Evolutionary conservation across 2,113 vertebrate species (phyloP), one percentile per base, ranked within the genome.

Genomic region (Pangasianodon hypophthalmus): DNA sequence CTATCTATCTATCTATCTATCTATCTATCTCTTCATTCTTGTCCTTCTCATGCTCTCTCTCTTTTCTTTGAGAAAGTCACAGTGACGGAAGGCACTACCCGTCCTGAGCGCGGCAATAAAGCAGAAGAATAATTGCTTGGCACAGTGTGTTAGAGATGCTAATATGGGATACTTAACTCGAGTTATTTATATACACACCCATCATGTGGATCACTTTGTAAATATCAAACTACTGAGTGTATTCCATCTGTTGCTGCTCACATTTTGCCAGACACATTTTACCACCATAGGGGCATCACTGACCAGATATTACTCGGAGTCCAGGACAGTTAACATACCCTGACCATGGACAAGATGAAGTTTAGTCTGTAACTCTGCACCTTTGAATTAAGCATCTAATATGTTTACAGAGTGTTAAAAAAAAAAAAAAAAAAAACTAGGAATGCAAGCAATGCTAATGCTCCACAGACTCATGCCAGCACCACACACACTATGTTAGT

Each of bases 111-210:
- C 1, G 19, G 21, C 44, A 77, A 21, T 24, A 46, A 44, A 46
- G 3, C 19, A 77, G 73, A 77, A 7, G 3, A 46, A 24, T 75
- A 75, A 50, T 26, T 46, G 75, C 19, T 46, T 48, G 19, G 24
- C 44, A 29, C 26, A 11, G 77, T 24, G 8, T 79, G 44, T 48
- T 79, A 48, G 44, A 13, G 44, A 48, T 21, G 18, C 19, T 41
- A 44, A 19, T 41, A 44, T 19, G 37, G 37, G 37, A 21, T n/a
- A n/a, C 77, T 80, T 80, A n/a, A 52, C 75, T n/a, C 7, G 2
- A n/a, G 80, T 56, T 82, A 82, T 82, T 54, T 56, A 82, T 54
- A 82, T 19, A 56, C 79, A n/a, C 46, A n/a, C 29, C 79, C 4
- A 52, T 52, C 79, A 81, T 81, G 26, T 3, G 29, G 77, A 52